These are phyloP conservation scores for Lampris incognitus DNA, from an alignment of 2,113 vertebrate genomes.

Conservation along the genomic window DNA sequence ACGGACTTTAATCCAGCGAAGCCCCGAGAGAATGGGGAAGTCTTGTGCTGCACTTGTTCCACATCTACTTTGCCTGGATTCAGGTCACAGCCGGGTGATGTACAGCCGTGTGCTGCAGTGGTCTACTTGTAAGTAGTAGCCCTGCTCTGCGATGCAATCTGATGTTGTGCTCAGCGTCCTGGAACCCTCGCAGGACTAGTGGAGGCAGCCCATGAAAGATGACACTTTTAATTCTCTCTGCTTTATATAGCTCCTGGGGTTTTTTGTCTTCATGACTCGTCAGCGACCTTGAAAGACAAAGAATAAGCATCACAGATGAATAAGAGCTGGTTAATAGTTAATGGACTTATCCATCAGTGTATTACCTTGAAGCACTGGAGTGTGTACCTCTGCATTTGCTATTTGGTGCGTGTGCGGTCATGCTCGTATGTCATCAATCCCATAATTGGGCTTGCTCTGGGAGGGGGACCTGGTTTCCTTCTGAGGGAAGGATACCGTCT, in stretches of 20 bases:
- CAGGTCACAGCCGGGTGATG: slow-evolving; percentile 61
- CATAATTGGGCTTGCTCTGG: neutral
- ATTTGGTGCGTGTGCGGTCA: neutral
- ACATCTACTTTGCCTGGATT: slow-evolving; percentile 42
- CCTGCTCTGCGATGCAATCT: slow-evolving; percentile 45
- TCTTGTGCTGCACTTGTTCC: slow-evolving; percentile 27
- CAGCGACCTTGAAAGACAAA: slow-evolving; percentile 59
- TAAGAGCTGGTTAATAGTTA: slow-evolving; percentile 72
- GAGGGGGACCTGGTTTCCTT: slow-evolving; percentile 13
- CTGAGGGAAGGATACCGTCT: neutral
- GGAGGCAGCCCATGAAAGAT: slow-evolving; percentile 53
- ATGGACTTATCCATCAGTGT: slow-evolving; percentile 51
- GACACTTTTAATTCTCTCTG: slow-evolving; percentile 63
- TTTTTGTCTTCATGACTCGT: slow-evolving; percentile 35
- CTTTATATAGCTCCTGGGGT: slow-evolving; percentile 39
- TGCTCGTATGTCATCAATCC: neutral
- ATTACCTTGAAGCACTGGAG: slow-evolving; percentile 29
- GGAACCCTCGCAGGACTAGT: slow-evolving; percentile 48
- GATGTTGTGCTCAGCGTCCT: slow-evolving; percentile 43
- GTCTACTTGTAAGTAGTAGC: slow-evolving; percentile 49
- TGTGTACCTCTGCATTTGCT: neutral
- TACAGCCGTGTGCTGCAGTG: slow-evolving; percentile 63
- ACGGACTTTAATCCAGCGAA: neutral
- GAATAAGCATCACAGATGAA: slow-evolving; percentile 44
- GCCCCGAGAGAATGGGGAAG: neutral